Percentiles rank a stretch among this genome's conserved stretches.
Evolutionary conservation across 2,113 vertebrate genomes (phyloP).

Genomic region (Tangachromis dhanisi): DNA sequence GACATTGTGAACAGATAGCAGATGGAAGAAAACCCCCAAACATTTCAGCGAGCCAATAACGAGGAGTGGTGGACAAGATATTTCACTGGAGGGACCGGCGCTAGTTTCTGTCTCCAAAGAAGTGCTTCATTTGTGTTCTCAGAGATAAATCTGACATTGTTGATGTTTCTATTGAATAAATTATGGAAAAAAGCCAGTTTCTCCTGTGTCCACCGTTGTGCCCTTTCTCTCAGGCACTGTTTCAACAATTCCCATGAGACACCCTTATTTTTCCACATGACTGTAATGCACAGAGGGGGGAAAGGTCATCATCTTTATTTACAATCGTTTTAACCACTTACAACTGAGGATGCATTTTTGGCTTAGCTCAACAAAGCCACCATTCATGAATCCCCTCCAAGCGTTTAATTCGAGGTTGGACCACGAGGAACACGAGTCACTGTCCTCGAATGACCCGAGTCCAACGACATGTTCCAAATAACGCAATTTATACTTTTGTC

Average conservation of each 20-base stretch:
- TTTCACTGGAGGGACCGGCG: no score
- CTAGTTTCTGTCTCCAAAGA: no score
- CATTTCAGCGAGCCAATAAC: neutral
- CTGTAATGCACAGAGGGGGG: neutral
- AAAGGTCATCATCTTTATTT: neutral
- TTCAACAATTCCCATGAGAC: neutral
- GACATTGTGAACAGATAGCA: neutral
- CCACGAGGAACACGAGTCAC: neutral
- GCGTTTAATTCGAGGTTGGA: neutral
- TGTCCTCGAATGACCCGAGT: constrained; percentile 3
- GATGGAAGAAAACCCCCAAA: neutral
- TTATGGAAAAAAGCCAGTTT: neutral
- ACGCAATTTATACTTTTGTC: neutral
- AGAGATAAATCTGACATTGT: neutral
- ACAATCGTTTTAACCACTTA: constrained; percentile 17
- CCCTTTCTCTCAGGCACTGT: neutral
- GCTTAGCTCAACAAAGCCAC: constrained; percentile 32
- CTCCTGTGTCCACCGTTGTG: neutral
- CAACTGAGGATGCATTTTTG: constrained; percentile 31
- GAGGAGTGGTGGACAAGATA: neutral
- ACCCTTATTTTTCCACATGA: neutral
- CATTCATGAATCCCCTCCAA: constrained; percentile 26
- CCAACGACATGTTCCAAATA: neutral
- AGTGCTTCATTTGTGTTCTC: neutral
- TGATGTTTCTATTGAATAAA: neutral